Conservation (phyloP, 2,888 invertebrate species). For the Eutolmus rufibarbis region DNA sequence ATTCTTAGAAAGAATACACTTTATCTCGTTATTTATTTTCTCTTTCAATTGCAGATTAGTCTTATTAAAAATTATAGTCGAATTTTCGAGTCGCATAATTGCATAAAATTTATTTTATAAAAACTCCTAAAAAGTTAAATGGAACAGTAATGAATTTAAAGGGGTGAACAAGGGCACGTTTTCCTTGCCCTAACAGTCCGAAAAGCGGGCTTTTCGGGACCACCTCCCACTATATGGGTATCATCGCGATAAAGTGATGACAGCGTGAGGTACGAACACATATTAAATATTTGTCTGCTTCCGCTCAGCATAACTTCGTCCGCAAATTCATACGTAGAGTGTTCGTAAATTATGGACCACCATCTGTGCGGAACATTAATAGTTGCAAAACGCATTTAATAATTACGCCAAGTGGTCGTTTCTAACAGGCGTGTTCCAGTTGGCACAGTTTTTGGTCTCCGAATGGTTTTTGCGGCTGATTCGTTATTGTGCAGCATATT, state of each 20-base stretch:
- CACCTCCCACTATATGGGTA: not conserved
- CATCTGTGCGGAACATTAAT: constrained; percentile 43
- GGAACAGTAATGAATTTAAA: not conserved
- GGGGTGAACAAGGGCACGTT: not conserved
- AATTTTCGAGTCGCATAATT: not conserved
- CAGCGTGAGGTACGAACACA: not conserved
- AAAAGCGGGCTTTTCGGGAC: not conserved
- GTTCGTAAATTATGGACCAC: constrained; percentile 44
- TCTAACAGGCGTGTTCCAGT: constrained; percentile 36
- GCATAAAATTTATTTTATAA: not conserved
- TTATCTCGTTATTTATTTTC: too few species aligned
- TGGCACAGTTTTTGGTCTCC: constrained; percentile 41
- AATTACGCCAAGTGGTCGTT: constrained; percentile 45
- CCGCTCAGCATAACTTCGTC: constrained; percentile 31
- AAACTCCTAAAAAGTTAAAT: not conserved
- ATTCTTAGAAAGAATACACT: too few species aligned
- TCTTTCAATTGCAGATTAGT: too few species aligned
- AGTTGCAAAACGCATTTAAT: constrained; percentile 45
- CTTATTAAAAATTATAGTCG: too few species aligned
- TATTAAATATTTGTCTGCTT: constrained; percentile 29
- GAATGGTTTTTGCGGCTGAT: constrained; percentile 41
- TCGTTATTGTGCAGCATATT: constrained; percentile 41
- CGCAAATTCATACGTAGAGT: constrained; percentile 22
- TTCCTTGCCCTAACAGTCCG: not conserved
- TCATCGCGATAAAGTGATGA: constrained; percentile 1